Base-by-base conservation (phyloP, 2,113 vertebrate genomes). In the Kryptolebias marmoratus region DNA sequence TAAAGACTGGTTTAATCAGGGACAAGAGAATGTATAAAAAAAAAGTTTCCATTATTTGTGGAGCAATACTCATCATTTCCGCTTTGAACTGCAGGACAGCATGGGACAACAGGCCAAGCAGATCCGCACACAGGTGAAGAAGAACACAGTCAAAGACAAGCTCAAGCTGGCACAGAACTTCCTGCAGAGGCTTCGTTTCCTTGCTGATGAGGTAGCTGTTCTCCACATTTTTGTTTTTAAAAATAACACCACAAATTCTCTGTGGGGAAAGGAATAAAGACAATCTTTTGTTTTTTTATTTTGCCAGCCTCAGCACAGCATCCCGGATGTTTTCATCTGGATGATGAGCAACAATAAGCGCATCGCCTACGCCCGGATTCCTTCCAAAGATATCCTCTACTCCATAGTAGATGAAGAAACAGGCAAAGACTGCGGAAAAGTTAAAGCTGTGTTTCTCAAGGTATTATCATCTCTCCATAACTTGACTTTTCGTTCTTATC, bases 301-400 rank as follows among this genome's bases (percentile, higher is more conserved):
- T 63, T 0, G 66, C 15, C 70, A 99, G 98, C 98, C 98, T 57
- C 98, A 99, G 86, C 97, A 99, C 95, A 98, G 95, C 68, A 95
- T 98, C 75, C 98, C 98, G 0, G 97, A 99, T 0, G 53, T 99
- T 83, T 99, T 97, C 90, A 86, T 99, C 79, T 99, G 98, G 98
- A 99, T 99, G 98, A 93, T 98, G 93, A 97, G 93, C 91, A 98
- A 95, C 84, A 96, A 95, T 85, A 99, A 98, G 71, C 96, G 97
- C 64, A 82, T 98, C 0, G 98, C 98, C 57, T 99, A 99, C 0
- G 94, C 97, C 52, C 95, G 96, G 0, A 56, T 99, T 73, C 95
- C 96, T 10, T 97, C 97, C 88, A 98, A 98, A 88, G 97, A 99
- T 79, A 95, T 99, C 78, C 95, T 99, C 4, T 96, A 96, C 93